phyloP scores from a whole-genome alignment of 2,113 vertebrate genomes.

The Microtus montanus region DNA sequence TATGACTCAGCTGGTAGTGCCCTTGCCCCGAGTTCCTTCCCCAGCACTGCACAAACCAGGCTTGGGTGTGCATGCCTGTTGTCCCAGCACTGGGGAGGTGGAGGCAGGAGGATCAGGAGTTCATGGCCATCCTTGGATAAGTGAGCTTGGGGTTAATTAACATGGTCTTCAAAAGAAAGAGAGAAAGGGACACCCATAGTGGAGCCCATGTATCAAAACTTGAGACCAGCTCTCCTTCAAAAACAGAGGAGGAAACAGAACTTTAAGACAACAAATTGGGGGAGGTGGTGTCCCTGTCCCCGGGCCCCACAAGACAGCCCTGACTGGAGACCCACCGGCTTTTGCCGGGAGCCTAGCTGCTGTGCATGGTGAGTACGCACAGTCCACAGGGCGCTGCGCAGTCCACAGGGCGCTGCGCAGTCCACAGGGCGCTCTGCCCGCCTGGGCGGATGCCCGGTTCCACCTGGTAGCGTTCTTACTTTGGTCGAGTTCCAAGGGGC shows the following conservation, averaged over 20 bases:
- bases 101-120: neutral
- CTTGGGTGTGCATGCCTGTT: neutral
- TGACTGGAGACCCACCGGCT: neutral
- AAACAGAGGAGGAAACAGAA: conserved; percentile 1
- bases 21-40: too few species aligned
- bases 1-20: neutral
- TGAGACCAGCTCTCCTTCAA: neutral
- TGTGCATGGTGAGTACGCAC: neutral
- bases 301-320: neutral
- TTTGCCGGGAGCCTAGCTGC: neutral
- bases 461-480: too few species aligned
- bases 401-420: neutral
- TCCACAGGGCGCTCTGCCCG: too few species aligned
- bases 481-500: too few species aligned
- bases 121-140: neutral
- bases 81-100: neutral
- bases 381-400: neutral
- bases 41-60: neutral
- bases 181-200: neutral
- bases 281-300: neutral
- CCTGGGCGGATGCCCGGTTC: too few species aligned
- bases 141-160: neutral
- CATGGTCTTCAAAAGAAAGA: neutral
- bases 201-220: neutral
- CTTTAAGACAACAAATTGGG: neutral